A percentile compares a stretch with the other conserved stretches of the same genome.
These are phyloP conservation scores for Drosophila guanche DNA, from an alignment of 1,140 invertebrate genomes.

Conservation along the genomic window DNA sequence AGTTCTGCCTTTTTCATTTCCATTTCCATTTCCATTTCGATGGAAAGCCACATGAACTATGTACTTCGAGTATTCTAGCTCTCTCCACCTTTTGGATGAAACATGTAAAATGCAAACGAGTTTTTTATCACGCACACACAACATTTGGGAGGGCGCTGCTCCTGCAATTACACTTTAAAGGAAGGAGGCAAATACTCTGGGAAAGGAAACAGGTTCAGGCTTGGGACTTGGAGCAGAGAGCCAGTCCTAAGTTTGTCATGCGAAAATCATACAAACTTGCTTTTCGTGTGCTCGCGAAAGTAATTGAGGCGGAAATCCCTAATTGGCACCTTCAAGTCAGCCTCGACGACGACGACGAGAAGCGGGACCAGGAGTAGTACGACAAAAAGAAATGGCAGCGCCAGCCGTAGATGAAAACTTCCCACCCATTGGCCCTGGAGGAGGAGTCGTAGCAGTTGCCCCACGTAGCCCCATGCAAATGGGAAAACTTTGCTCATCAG, in stretches of 20 bases:
- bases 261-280: constrained; percentile 82
- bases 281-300: constrained; percentile 77
- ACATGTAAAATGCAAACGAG: constrained; percentile 71
- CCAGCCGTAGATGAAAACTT: constrained; percentile 52
- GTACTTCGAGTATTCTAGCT: constrained; percentile 27
- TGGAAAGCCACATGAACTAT: constrained; percentile 58
- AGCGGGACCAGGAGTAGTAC: neutral
- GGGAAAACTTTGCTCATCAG: constrained; percentile 82
- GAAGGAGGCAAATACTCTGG: constrained; percentile 57
- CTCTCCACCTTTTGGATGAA: constrained; percentile 47
- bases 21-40: too few relatives aligned
- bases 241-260: constrained; percentile 77
- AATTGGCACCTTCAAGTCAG: constrained; percentile 78
- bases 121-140: constrained; percentile 61
- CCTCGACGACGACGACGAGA: constrained; percentile 17
- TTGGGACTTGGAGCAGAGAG: constrained; percentile 7
- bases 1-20: neutral
- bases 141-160: constrained; percentile 23
- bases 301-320: constrained; percentile 82
- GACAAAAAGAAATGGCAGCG: constrained; percentile 42
- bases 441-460: constrained; percentile 17
- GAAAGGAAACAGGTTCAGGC: constrained; percentile 38
- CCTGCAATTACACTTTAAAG: constrained; percentile 55
- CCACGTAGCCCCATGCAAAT: constrained; percentile 77
- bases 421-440: constrained; percentile 1